Evolutionary conservation across 1,140 invertebrate genomes (phyloP).

Genomic region (Nixonia krombeini): DNA sequence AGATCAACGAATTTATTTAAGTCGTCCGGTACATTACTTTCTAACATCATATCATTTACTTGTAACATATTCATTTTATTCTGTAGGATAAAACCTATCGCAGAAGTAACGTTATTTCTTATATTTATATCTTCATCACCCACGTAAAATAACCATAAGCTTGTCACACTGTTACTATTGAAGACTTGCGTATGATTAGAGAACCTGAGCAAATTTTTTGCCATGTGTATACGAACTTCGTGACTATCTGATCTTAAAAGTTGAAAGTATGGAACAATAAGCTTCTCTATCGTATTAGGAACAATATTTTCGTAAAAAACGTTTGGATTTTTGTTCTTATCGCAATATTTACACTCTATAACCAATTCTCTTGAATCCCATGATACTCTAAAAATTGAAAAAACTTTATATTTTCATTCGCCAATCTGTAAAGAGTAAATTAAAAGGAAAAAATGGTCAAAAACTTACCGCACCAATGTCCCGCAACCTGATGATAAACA

Average conservation of each 20-base stretch:
- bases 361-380: slow-evolving; percentile 47
- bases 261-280: slow-evolving; percentile 45
- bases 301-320: slow-evolving; percentile 37
- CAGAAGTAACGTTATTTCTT: slow-evolving; percentile 56
- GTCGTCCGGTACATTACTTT: slow-evolving; percentile 54
- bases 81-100: slow-evolving; percentile 56
- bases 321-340: slow-evolving; percentile 33
- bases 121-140: slow-evolving; percentile 58
- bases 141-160: slow-evolving; percentile 63
- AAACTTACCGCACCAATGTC: slow-evolving; percentile 51
- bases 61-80: slow-evolving; percentile 56
- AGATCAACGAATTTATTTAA: slow-evolving; percentile 71
- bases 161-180: slow-evolving; percentile 57
- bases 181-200: slow-evolving; percentile 68
- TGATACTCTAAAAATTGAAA: slow-evolving; percentile 46
- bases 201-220: slow-evolving; percentile 56
- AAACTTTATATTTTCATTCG: no score
- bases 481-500: slow-evolving; percentile 58
- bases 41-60: slow-evolving; percentile 25
- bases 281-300: slow-evolving; percentile 33
- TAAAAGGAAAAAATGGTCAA: background rate
- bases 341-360: slow-evolving; percentile 59
- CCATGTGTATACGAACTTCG: slow-evolving; percentile 54
- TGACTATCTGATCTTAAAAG: slow-evolving; percentile 48
- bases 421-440: no score